A percentile compares a stretch with the other conserved stretches of the same genome.
Evolutionary conservation across 2,888 invertebrate genomes (phyloP).

Genomic region (Sepioteuthis lessoniana): DNA sequence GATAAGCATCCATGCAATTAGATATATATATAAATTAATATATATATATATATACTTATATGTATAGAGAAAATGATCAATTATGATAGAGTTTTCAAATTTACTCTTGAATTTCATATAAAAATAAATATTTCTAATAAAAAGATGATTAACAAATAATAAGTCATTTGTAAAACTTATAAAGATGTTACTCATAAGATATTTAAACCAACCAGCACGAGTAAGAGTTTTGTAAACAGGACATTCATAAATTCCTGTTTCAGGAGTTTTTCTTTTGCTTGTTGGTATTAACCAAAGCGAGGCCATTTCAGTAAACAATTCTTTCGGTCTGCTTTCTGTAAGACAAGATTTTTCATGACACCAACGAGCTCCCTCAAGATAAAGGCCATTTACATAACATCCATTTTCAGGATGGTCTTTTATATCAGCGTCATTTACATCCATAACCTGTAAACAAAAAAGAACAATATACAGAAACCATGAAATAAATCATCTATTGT

Average conservation of each 20-base stretch:
- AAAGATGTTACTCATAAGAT: not conserved
- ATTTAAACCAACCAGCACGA: conserved; percentile 76
- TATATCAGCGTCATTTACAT: conserved; percentile 64
- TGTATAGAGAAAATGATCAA: too few species aligned
- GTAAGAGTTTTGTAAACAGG: conserved; percentile 82
- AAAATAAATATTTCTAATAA: not conserved
- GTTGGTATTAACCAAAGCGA: conserved; percentile 83
- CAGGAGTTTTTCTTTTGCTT: conserved; percentile 78
- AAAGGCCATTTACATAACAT: conserved; percentile 75
- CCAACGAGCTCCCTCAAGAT: conserved; percentile 75
- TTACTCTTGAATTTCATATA: not conserved
- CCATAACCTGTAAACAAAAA: conserved; percentile 64
- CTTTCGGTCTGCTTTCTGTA: conserved; percentile 74
- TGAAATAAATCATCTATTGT: not conserved
- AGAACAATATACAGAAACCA: not conserved
- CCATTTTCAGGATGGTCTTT: conserved; percentile 72
- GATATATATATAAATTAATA: too few species aligned
- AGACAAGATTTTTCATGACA: conserved; percentile 64
- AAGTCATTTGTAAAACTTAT: not conserved
- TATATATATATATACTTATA: too few species aligned
- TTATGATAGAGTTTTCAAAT: too few species aligned
- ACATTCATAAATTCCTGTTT: conserved; percentile 78
- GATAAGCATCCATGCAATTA: too few species aligned
- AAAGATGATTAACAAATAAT: not conserved
- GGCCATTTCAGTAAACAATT: conserved; percentile 80